phyloP scores from a whole-genome alignment of 2,888 invertebrate genomes.

The Euclidia mi region DNA sequence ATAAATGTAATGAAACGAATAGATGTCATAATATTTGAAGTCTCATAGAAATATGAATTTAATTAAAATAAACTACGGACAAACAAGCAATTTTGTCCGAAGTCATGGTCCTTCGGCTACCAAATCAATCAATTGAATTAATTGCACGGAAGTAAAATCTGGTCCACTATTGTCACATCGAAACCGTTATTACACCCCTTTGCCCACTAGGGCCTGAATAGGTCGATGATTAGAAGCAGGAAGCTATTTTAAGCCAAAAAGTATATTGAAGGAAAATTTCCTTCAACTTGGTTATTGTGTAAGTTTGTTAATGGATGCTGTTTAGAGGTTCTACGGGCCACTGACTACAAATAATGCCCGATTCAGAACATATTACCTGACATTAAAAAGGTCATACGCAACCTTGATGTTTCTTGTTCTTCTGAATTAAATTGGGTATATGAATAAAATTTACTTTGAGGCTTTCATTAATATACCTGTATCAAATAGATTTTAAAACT shows the following conservation, averaged over 20 bases:
- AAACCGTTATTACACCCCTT: slow-evolving; percentile 37
- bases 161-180: slow-evolving; percentile 44
- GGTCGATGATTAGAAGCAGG: slow-evolving; percentile 22
- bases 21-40: too few relatives aligned
- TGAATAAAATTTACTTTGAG: too few relatives aligned
- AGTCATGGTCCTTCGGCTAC: slow-evolving; percentile 4
- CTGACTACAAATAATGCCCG: not conserved
- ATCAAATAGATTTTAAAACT: too few relatives aligned
- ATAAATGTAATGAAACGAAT: too few relatives aligned
- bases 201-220: slow-evolving; percentile 22
- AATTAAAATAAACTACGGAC: too few relatives aligned
- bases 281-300: slow-evolving; percentile 1
- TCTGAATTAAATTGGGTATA: too few relatives aligned
- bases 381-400: not conserved
- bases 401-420: too few relatives aligned
- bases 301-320: not conserved
- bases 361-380: not conserved
- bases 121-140: slow-evolving; percentile 43
- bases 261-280: slow-evolving; percentile 6
- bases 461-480: too few relatives aligned
- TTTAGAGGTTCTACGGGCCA: not conserved
- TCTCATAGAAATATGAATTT: too few relatives aligned
- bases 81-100: too few relatives aligned
- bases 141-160: slow-evolving; percentile 48
- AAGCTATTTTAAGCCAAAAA: slow-evolving; percentile 13